Evolutionary conservation across 2,797 vertebrate genomes (phyloP).

Genomic region (Sparus aurata): DNA sequence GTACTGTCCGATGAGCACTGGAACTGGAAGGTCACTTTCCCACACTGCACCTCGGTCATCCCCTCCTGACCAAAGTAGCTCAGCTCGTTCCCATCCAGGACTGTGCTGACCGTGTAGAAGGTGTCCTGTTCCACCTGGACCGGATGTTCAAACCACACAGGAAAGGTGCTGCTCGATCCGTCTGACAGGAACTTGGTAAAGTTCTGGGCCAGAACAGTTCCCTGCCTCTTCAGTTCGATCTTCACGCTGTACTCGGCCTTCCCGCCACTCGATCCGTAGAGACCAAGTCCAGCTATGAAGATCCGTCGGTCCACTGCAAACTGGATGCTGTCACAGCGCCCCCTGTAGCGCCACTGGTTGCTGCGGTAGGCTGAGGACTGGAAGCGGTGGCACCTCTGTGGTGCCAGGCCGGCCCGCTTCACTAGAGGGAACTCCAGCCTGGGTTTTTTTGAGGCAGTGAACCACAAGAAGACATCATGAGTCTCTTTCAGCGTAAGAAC

Average conservation of each 20-base stretch:
- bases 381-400: slow-evolving; percentile 93
- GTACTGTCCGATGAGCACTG: slow-evolving; percentile 98
- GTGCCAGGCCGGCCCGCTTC: slow-evolving; percentile 88
- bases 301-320: slow-evolving; percentile 93
- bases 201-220: slow-evolving; percentile 90
- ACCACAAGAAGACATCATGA: slow-evolving; percentile 93
- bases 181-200: slow-evolving; percentile 92
- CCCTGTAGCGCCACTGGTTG: slow-evolving; percentile 96
- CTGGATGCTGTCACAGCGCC: slow-evolving; percentile 96
- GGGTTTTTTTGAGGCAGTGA: slow-evolving; percentile 93
- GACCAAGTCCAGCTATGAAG: slow-evolving; percentile 92
- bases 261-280: slow-evolving; percentile 93
- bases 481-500: slow-evolving; percentile 94
- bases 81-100: slow-evolving; percentile 93
- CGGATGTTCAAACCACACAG: slow-evolving; percentile 94
- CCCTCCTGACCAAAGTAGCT: slow-evolving; percentile 98
- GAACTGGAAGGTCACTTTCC: slow-evolving; percentile 95
- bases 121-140: slow-evolving; percentile 94
- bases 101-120: slow-evolving; percentile 93
- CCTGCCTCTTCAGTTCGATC: slow-evolving; percentile 93
- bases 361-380: slow-evolving; percentile 94
- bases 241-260: slow-evolving; percentile 92
- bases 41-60: slow-evolving; percentile 95
- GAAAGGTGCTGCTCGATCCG: slow-evolving; percentile 92
- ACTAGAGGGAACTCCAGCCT: slow-evolving; percentile 88